Evolutionary conservation across 2,888 invertebrate species (phyloP), one percentile per base, ranked within the genome.

Genomic region (Cephus spinipes): DNA sequence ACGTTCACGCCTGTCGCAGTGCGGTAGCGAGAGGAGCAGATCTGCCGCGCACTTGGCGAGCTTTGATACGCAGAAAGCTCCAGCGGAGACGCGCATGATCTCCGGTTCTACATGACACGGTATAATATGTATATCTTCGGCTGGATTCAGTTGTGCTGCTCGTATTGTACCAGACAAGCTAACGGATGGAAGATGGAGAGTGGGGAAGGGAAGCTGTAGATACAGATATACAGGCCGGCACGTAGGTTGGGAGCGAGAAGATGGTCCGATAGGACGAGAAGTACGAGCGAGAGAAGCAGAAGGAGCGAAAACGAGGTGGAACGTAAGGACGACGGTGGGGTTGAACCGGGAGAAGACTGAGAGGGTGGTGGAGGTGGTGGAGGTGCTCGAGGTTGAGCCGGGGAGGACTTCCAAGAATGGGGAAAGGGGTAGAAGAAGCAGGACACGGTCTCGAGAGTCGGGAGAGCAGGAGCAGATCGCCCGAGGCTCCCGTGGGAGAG

Each of bases 401-500:
- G 55, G 55, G 23, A 55, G 55, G 55, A 55, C 55, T 23, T 23
- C 23, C 55, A 55, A 23, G 55, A 71, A 15, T 23, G 31, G 71
- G 2, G 71, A 33, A 31, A 71, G 71, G 71, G 71, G 31, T 71
- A 71, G 71, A 33, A 15, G 71, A 33, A 71, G 71, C 32, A 55
- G 55, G 55, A 55, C 55, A 68, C n/a, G 69, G 55, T 40, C 71
- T 33, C 71, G 68, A 68, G 75, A 75, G 68, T 33, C 32, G 30
- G 75, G 40, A 69, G 32, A 40, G 75, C 30, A 73, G 68, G 78
- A 79, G 76, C 77, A 77, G 81, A 81, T 79, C 81, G 81, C 80
- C 79, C 78, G 79, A 79, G 80, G 82, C 81, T 83, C 80, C 82
- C 80, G 81, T 76, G 83, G 79, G 85, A 85, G 81, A 76, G 83